Base-by-base conservation (phyloP, 2,888 invertebrate genomes). In the Orgyia antiqua region DNA sequence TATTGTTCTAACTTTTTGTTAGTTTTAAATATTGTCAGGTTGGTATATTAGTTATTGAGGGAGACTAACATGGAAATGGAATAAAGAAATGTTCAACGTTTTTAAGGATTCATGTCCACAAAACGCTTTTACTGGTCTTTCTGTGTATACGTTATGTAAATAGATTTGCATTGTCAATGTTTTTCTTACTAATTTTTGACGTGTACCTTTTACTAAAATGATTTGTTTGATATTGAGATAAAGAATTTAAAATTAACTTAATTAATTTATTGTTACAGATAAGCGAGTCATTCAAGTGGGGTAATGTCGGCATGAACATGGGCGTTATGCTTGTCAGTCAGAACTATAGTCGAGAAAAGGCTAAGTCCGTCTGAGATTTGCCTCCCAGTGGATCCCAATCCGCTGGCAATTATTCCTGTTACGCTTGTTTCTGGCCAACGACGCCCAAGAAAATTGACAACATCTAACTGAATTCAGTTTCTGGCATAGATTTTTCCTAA, bases 241-340 rank as follows among this genome's bases (percentile, higher is more conserved):
- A n/a, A n/a, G n/a, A n/a, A n/a, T n/a, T n/a, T n/a, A 30, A 24
- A 10, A 39, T 24, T 51, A 21, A 52, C 33, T n/a, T 21, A 37
- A 5, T 17, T 10, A 30, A 56, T 58, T 51, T 56, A 51, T 34
- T 79, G 86, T 89, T 89, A 25, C 87, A 91, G 91, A 89, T 91
- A 76, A 90, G 90, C 71, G 91, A 91, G 79, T 90, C 90, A 65
- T 87, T 90, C 47, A 91, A 90, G 76, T 91, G 91, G 91, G 90
- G 91, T 60, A 90, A 88, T 73, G 88, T 91, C 59, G 91, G 91
- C 63, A 89, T 91, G 87, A 91, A 89, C 64, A 90, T 90, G 73
- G 91, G 91, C 52, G 89, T 91, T 48, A 78, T 90, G 75, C 83
- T 91, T 45, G 86, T 91, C 51, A 89, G 84, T 70, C 89, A 89